Base-by-base conservation (phyloP, 2,797 vertebrate species). In the Urophycis tenuis region DNA sequence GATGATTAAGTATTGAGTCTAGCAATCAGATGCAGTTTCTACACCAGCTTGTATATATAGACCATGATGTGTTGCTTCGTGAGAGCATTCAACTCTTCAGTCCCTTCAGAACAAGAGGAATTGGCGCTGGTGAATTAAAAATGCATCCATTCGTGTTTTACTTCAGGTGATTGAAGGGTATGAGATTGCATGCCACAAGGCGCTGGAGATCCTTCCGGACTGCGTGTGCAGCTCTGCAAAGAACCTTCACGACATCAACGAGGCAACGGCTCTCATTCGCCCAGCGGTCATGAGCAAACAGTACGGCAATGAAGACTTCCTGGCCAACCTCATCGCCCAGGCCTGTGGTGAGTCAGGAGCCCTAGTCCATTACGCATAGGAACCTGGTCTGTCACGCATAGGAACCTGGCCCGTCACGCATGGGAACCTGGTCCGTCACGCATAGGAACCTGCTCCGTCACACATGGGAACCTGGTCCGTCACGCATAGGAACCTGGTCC, bases 251-350 rank as follows among this genome's bases (percentile, higher is more conserved):
- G 94, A 98, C 74, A n/a, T 93, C 7, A 92, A 94, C 0, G 96
- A 97, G 87, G 95, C 93, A 1, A 91, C 95, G 0, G 89, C 95
- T 79, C 81, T 96, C 45, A 92, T 99, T 77, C 95, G 93, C 31
- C 93, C 97, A 0, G 93, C 97, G 0, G 88, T 99, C 75, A 98
- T 97, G 95, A 99, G 97, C 86, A 99, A 99, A 88, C 97, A 99
- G 32, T 98, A 97, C 1, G 98, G 97, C 78, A 96, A 94, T 0
- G 97, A 99, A 79, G 90, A 85, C 3, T 98, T 99, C 86, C 89
- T 99, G 69, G 90, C 95, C 30, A 93, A 93, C 72, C 96, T 99
- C 73, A 98, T 99, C 7, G 94, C 95, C 22, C 91, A 98, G 87
- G 97, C 97, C 22, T 99, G 98, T 87, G 96, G 98, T 99, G 88